Evolutionary conservation across 2,888 invertebrate species (phyloP).

Genomic region (Tubulanus polymorphus): DNA sequence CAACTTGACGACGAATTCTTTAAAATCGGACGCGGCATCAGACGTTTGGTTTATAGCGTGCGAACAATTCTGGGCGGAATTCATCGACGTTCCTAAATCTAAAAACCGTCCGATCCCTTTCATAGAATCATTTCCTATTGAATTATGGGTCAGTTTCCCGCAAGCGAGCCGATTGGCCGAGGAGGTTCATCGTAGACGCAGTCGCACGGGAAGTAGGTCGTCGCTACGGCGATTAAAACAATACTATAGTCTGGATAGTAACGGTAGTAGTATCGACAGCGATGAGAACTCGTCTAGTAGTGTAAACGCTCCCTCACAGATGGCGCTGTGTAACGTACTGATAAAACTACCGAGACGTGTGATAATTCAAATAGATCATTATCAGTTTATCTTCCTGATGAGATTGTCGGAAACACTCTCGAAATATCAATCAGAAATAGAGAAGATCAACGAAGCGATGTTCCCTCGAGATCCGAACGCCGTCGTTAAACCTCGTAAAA

Average conservation of each 20-base stretch:
- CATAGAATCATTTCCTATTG: conserved; percentile 70
- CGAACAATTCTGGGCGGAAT: conserved; percentile 92
- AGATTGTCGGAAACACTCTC: conserved; percentile 73
- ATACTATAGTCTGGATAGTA: conserved; percentile 1
- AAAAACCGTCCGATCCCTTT: conserved; percentile 51
- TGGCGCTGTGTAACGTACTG: conserved; percentile 67
- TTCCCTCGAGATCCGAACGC: conserved; percentile 1
- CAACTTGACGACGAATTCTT: conserved; percentile 30
- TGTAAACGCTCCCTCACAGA: not conserved
- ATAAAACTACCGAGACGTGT: conserved; percentile 79
- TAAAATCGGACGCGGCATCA: conserved; percentile 58
- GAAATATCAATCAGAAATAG: conserved; percentile 34
- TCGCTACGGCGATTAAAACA: not conserved
- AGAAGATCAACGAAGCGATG: conserved; percentile 25
- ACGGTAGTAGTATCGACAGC: not conserved
- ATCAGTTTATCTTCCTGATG: conserved; percentile 84
- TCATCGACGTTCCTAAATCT: conserved; percentile 73
- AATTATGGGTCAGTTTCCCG: conserved; percentile 69
- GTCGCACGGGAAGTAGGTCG: not conserved
- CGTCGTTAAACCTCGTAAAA: conserved; percentile 14
- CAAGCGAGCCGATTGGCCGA: conserved; percentile 56
- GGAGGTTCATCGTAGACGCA: not conserved
- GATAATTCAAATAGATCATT: conserved; percentile 87
- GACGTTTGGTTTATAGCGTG: conserved; percentile 81
- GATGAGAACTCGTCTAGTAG: not conserved